phyloP scores from a whole-genome alignment of 2,113 vertebrate genomes.

The Oxygymnocypris stewartii region DNA sequence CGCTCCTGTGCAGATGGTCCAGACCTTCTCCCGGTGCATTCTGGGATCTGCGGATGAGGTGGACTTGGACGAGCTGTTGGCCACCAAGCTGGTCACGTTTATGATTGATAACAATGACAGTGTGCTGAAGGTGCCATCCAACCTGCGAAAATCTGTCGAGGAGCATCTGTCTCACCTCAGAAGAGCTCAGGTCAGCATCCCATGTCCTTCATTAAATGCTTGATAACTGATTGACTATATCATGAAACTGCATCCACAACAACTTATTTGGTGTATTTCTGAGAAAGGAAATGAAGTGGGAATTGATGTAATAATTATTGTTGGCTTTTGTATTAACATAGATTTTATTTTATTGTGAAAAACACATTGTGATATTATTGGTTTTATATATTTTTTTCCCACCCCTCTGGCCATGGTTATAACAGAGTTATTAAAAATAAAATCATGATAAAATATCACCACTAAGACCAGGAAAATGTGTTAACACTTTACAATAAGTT shows the following conservation, averaged over 20 bases:
- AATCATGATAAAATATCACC: background rate
- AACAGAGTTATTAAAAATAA: background rate
- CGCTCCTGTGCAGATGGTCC: slow-evolving; percentile 74
- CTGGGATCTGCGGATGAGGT: slow-evolving; percentile 84
- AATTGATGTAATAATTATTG: background rate
- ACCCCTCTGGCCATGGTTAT: background rate
- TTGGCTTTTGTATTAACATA: background rate
- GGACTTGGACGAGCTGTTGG: slow-evolving; percentile 85
- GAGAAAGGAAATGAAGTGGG: background rate
- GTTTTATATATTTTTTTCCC: background rate
- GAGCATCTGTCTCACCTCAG: slow-evolving; percentile 77
- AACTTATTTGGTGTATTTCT: background rate
- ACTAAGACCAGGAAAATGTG: background rate
- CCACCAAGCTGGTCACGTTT: slow-evolving; percentile 83
- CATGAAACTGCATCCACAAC: background rate
- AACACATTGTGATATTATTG: background rate
- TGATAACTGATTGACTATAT: background rate
- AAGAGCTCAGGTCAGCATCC: slow-evolving; percentile 77
- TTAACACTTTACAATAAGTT: background rate
- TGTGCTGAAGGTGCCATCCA: slow-evolving; percentile 75
- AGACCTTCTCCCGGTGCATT: slow-evolving; percentile 84
- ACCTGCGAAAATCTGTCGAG: slow-evolving; percentile 78
- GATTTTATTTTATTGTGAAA: background rate
- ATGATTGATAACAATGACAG: slow-evolving; percentile 84
- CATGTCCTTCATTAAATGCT: background rate